Conservation (phyloP, 2,888 invertebrate genomes). For the Epirrhoe tristata region DNA sequence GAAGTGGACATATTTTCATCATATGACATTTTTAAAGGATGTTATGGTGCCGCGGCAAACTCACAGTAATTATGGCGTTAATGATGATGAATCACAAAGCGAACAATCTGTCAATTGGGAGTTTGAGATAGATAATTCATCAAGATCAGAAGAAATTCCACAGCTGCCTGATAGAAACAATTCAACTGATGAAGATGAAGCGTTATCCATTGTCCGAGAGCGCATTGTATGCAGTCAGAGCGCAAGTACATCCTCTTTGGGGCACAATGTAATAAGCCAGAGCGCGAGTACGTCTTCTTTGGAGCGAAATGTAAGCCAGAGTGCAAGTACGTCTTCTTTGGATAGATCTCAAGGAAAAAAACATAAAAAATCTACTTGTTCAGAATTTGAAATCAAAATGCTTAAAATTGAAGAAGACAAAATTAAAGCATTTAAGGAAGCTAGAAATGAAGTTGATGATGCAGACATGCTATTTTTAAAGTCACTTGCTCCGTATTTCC, state of each 20-base stretch:
- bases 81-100: constrained; percentile 33
- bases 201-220: constrained; percentile 10
- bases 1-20: constrained; percentile 33
- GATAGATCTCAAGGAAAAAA: constrained; percentile 9
- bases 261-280: constrained; percentile 11
- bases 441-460: constrained; percentile 22
- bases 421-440: constrained; percentile 29
- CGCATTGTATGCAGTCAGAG: no score
- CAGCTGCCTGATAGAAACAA: no score
- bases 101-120: constrained; percentile 7
- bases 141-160: no score
- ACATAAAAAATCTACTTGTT: constrained; percentile 19
- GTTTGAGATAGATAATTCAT: neutral
- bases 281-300: constrained; percentile 10
- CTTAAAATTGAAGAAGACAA: constrained; percentile 26
- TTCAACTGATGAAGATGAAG: constrained; percentile 27
- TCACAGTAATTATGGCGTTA: constrained; percentile 31
- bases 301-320: no score
- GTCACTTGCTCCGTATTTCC: constrained; percentile 24
- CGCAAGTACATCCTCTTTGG: no score
- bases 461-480: constrained; percentile 32
- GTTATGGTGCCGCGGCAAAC: constrained; percentile 33
- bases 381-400: constrained; percentile 22
- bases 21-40: constrained; percentile 33
- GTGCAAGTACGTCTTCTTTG: no score